Evolutionary conservation across 92 coral and sea anemone species (phyloP), one percentile per base, ranked within the genome.

Genomic region (Zoanthus gigantus): DNA sequence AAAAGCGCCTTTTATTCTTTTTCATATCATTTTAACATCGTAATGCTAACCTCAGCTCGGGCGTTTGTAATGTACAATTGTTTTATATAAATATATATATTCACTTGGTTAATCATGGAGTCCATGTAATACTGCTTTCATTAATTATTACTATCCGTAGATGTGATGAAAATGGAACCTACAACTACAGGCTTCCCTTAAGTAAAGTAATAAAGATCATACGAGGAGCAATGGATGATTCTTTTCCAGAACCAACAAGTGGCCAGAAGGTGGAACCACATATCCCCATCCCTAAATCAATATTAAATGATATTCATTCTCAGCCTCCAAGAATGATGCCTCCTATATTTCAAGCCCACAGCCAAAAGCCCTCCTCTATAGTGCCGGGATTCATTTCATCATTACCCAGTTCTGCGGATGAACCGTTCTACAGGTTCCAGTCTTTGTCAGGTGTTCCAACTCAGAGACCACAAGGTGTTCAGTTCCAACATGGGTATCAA

Each of bases 151-250:
- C 48, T 29, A 47, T 68, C 6, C 58, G 47, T 37, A 85, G 94
- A 65, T 96, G 99, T 69, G 94, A 92, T 83, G 94, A 94, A 58
- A 90, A 93, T 79, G 94, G 93, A 10, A 96, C 98, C 1, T 96
- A 95, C 89, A 90, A 96, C 90, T 95, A 96, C 88, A 96, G 99
- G 69, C 89, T 96, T 10, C 91, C 98, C 56, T 93, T 96, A 57
- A 92, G 86, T 14, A 92, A 89, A 47, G 93, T 96, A 86, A 84
- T 90, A 10, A 92, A 78, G 73, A 91, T 87, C 73, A 88, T 86
- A 18, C 84, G 84, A 87, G 80, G 76, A 86, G 68, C 67, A 50
- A 72, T 31, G 54, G 56, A 60, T 72, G 32, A 58, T 34, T 71
- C 84, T n/a, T 1, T 0, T 14, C 13, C 86, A 52, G 53, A 28